phyloP scores from a whole-genome alignment of 2,888 invertebrate species.

The Leptopterna dolabrata region DNA sequence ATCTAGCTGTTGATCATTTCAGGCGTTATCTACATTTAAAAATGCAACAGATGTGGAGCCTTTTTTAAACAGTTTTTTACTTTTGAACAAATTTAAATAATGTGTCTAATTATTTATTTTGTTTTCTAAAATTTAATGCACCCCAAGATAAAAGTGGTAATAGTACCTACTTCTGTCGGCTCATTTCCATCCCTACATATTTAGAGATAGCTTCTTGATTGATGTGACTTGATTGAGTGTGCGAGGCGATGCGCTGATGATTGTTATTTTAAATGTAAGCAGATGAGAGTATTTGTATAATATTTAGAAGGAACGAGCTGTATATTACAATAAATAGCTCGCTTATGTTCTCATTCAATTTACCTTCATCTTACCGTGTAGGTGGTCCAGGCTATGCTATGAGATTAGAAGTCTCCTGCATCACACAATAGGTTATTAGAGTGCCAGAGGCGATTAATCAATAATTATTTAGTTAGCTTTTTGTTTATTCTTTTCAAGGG shows the following conservation, averaged over 20 bases:
- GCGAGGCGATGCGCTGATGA: neutral
- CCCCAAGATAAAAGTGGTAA: no score
- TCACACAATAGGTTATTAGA: slow-evolving; percentile 57
- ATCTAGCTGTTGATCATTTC: no score
- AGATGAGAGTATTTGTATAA: neutral
- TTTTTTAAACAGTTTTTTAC: no score
- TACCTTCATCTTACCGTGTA: slow-evolving; percentile 59
- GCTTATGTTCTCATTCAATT: slow-evolving; percentile 35
- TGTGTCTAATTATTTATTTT: no score
- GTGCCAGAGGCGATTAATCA: slow-evolving; percentile 52
- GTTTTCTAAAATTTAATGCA: no score
- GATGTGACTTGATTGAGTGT: neutral
- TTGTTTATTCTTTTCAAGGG: slow-evolving; percentile 43
- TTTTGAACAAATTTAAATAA: no score
- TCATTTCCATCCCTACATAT: neutral
- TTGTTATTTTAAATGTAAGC: neutral
- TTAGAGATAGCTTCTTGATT: neutral
- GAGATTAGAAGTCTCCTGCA: slow-evolving; percentile 57
- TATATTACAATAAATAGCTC: neutral
- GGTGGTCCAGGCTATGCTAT: slow-evolving; percentile 52
- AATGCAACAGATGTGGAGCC: no score
- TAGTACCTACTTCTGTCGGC: no score
- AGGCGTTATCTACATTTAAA: no score
- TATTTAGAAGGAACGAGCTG: neutral
- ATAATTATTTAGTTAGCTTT: slow-evolving; percentile 52